Base-by-base conservation (phyloP, 2,797 vertebrate genomes). In the Setipinna tenuifilis region DNA sequence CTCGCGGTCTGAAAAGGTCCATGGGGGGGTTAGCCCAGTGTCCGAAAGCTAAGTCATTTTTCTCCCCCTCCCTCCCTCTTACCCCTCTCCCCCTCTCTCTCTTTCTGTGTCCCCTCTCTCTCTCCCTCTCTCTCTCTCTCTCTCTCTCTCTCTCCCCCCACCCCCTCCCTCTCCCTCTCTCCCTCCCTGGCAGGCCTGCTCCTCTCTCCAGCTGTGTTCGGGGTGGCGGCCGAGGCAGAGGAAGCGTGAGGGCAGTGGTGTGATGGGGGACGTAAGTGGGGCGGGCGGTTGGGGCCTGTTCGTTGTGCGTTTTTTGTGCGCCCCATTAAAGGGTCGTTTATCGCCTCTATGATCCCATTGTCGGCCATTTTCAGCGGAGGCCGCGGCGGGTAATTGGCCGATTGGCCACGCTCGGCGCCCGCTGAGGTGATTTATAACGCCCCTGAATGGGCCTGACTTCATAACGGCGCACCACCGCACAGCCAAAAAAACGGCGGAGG, bases 191-290 rank as follows among this genome's bases (percentile, higher is more conserved):
- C 68, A 75, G 68, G 68, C 89, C 92, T 14, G 50, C 50, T 54
- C 50, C 62, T 93, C 92, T 93, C 94, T 96, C 96, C 96, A 99
- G 97, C 97, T 98, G 97, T 97, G 98, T 96, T 96, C 97, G 97
- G 96, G 97, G 95, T 96, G 95, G 97, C 95, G 96, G 95, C 96
- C 96, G 96, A 97, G 97, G 96, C 96, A 97, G 97, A 99, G 98
- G 98, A 99, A 99, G 98, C 98, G 97, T 95, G 97, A 98, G 97
- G 98, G 97, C 97, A 98, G 97, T 95, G 97, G 97, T 97, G 94
- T 99, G 98, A 98, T 99, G 98, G 98, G 99, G 98, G 98, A 98
- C 98, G 98, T 98, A 98, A 98, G 97, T 99, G 95, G 94, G 95
- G 94, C 94, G 95, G 94, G 95, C 94, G 94, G 95, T 95, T 95